phyloP scores from a whole-genome alignment of 2,888 invertebrate species.

The Pammene aurita region DNA sequence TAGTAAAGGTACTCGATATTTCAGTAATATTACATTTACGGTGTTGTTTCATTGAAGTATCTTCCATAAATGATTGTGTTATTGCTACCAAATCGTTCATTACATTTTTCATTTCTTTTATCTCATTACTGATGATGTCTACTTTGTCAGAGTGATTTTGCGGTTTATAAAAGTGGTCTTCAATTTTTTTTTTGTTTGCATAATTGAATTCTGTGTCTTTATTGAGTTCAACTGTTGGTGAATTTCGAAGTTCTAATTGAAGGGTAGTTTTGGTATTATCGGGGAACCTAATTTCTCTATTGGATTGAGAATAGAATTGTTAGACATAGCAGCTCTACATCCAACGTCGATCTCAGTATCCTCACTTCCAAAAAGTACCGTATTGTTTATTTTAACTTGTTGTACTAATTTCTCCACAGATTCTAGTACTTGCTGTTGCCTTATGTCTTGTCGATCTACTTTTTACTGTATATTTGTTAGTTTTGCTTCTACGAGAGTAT shows the following conservation, averaged over 20 bases:
- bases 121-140: background rate
- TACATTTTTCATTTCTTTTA: conserved; percentile 5
- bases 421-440: background rate
- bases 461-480: background rate
- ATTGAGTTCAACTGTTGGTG: background rate
- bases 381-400: conserved; percentile 10
- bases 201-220: background rate
- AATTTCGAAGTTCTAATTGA: background rate
- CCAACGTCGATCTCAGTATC: background rate
- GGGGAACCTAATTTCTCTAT: too few species aligned
- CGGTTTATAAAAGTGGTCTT: background rate
- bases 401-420: background rate
- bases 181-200: background rate
- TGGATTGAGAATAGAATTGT: background rate
- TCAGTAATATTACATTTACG: background rate
- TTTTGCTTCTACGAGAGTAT: background rate
- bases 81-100: background rate
- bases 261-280: too few species aligned
- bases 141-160: too few species aligned
- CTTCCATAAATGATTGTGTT: background rate
- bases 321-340: background rate
- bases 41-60: too few species aligned
- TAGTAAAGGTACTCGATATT: background rate
- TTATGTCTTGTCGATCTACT: too few species aligned
- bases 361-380: conserved; percentile 9